phyloP scores from a whole-genome alignment of 2,113 vertebrate species.

The Petromus typicus region DNA sequence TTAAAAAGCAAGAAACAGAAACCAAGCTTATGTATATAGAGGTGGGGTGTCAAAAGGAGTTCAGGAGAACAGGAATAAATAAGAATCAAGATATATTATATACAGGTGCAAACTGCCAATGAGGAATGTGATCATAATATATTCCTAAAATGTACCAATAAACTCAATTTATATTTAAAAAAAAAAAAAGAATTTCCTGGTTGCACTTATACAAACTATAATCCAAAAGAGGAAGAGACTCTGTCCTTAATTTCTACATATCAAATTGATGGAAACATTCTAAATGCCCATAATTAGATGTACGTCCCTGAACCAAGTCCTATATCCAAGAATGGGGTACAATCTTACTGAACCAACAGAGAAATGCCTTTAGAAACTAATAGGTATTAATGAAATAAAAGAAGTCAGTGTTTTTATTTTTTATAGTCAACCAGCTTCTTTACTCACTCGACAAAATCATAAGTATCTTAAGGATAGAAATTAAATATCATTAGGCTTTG shows the following conservation, averaged over 20 bases:
- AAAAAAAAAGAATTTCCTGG: neutral
- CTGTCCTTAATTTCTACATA: neutral
- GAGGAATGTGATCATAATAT: no score
- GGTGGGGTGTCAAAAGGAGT: no score
- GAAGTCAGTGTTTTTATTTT: constrained; percentile 22
- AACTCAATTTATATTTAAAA: no score
- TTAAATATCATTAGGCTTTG: constrained; percentile 41
- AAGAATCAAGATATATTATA: no score
- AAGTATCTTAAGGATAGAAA: constrained; percentile 53
- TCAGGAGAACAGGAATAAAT: no score
- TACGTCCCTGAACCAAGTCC: neutral
- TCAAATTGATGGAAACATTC: constrained; percentile 13
- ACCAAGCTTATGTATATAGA: no score
- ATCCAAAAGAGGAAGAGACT: neutral
- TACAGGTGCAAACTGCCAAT: no score
- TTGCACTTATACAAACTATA: neutral
- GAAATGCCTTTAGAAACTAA: constrained; percentile 36
- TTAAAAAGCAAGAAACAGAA: no score
- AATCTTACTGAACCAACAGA: neutral
- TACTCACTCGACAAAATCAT: neutral
- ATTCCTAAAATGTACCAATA: no score
- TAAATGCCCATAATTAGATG: neutral
- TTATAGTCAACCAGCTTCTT: constrained; percentile 34
- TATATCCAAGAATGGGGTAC: neutral
- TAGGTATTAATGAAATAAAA: neutral